A percentile compares a stretch with the other conserved stretches of the same genome.
Evolutionary conservation across 2,113 vertebrate species (phyloP).

Genomic region (Scomber scombrus): DNA sequence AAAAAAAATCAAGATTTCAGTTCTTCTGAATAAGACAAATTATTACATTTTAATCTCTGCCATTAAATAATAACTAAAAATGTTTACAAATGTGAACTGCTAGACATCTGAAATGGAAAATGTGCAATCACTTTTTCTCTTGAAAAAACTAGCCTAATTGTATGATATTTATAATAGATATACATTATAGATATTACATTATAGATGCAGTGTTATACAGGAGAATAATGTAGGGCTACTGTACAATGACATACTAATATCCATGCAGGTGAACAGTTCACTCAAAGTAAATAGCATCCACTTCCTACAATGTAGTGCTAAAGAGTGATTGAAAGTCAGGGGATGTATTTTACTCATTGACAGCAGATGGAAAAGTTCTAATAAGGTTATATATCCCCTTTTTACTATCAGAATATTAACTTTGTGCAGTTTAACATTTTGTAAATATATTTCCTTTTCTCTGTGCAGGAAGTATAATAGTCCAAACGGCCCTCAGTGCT

Average conservation of each 20-base stretch:
- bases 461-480: conserved; percentile 37
- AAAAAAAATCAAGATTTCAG: background rate
- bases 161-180: background rate
- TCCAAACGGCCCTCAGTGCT: conserved; percentile 35
- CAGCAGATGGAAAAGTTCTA: background rate
- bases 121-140: background rate
- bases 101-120: background rate
- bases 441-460: conserved; percentile 24
- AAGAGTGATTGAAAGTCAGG: background rate
- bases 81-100: background rate
- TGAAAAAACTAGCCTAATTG: background rate
- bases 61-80: background rate
- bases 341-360: background rate
- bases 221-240: background rate
- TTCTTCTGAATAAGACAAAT: background rate
- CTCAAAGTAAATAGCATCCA: background rate
- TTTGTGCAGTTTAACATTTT: conserved; percentile 9
- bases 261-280: background rate
- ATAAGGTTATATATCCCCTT: conserved; percentile 10
- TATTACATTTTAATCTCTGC: background rate
- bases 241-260: background rate
- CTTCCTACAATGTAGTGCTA: background rate
- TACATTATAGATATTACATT: background rate
- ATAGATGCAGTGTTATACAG: background rate
- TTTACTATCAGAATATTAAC: conserved; percentile 34